A percentile compares a stretch with the other conserved stretches of the same genome.
Conservation (phyloP, 1,140 invertebrate genomes). For the Branchinecta lynchi region DNA sequence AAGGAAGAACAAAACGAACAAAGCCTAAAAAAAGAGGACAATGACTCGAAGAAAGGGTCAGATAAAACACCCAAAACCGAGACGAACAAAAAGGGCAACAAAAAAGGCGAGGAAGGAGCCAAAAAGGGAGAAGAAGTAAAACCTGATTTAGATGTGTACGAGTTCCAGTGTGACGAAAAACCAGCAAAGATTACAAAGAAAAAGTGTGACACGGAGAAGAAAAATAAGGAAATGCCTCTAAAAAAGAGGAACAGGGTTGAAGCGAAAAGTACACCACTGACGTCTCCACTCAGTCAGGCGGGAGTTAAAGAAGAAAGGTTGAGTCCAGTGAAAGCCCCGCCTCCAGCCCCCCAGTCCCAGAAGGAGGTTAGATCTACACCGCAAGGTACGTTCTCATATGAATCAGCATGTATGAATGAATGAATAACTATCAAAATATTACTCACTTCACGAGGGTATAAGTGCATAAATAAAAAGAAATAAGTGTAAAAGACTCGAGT, state of each 20-base stretch:
- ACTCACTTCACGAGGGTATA: no score
- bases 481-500: no score
- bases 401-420: no score
- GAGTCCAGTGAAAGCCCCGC: background rate
- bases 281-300: background rate
- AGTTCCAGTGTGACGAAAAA: background rate
- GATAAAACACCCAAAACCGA: no score
- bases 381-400: no score
- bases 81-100: background rate
- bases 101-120: background rate
- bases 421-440: no score
- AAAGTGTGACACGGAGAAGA: background rate
- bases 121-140: background rate
- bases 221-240: background rate
- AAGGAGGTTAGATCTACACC: no score
- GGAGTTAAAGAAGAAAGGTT: background rate
- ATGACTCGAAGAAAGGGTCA: background rate
- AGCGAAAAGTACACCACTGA: background rate
- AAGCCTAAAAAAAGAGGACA: background rate
- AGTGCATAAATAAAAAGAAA: no score
- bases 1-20: background rate
- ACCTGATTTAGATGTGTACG: slow-evolving; percentile 6
- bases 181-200: background rate
- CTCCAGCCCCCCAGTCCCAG: no score
- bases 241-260: background rate